These are phyloP conservation scores for Tinamus guttatus DNA, from an alignment of 2,113 vertebrate species.

Conservation along the genomic window DNA sequence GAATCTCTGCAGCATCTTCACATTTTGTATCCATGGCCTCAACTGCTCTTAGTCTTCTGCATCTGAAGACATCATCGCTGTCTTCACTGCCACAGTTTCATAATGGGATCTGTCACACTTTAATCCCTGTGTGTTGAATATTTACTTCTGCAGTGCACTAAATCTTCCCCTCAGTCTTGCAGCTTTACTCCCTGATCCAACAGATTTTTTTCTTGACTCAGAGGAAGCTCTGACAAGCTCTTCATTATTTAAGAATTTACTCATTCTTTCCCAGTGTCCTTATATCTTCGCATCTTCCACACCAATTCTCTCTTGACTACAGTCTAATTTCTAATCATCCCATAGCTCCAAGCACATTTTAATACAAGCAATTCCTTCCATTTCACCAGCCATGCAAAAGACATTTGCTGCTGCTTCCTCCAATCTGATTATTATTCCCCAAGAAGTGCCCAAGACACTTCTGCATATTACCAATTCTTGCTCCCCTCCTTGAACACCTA, in stretches of 20 bases:
- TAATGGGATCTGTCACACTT: not conserved
- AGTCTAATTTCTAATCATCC: not conserved
- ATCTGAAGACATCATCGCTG: not conserved
- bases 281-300: not conserved
- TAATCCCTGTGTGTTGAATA: not conserved
- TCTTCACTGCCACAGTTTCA: not conserved
- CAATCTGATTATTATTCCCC: not conserved
- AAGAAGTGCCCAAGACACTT: not conserved
- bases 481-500: not conserved
- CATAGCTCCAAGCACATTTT: not conserved
- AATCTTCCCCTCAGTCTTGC: not conserved
- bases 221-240: not conserved
- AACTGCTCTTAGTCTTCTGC: not conserved
- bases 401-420: not conserved
- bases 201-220: not conserved
- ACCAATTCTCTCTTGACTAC: not conserved
- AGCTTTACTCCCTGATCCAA: not conserved
- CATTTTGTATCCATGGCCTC: fast-evolving
- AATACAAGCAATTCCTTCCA: not conserved
- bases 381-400: constrained; percentile 2
- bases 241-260: not conserved
- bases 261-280: not conserved
- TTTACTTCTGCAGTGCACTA: not conserved
- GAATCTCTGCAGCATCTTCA: not conserved
- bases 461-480: not conserved